Base-by-base conservation (phyloP, 2,113 vertebrate species). In the Hystrix cristata region DNA sequence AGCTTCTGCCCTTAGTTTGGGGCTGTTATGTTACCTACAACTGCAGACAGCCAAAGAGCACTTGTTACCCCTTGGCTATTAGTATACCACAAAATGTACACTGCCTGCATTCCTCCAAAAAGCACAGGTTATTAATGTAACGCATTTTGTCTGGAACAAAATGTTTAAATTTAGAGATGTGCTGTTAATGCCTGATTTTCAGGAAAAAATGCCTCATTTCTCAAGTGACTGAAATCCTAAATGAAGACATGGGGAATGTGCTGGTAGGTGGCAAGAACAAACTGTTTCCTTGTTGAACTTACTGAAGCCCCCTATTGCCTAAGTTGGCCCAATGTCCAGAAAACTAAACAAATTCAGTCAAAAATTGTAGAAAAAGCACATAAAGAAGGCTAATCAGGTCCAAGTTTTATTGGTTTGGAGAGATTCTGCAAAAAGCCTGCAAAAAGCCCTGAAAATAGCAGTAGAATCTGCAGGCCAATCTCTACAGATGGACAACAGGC, bases 281-380 rank as follows among this genome's bases (percentile, higher is more conserved):
- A 72, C 60, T 79, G 72, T 46, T 87, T 97, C 83, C n/a, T 84
- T 87, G 27, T 3, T 90, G 74, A 94, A 90, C 51, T 97, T 86
- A 93, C 38, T 92, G 31, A 87, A 95, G 80, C 38, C 90, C 83
- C 82, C 79, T 62, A 67, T 55, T 93, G 97, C 86, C 87, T 65
- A 83, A 67, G 55, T 83, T 95, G 96, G 96, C 82, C 43, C 15
- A 84, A 83, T 67, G 92, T 96, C 95, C 94, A 96, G 83, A 84
- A 95, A 93, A 88, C 79, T 57, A 81, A 96, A 95, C 60, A 78
- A 93, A 94, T 80, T 85, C 3, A 53, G 86, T 85, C 48, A 93
- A 89, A 97, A 90, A 1, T 88, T 19, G 79, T 43, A 53, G 14
- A 1, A 4, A 12, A 46, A 69, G 34, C n/a, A 89, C 62, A 95